phyloP scores from a whole-genome alignment of 2,888 invertebrate genomes.

The Limnephilus auricula region DNA sequence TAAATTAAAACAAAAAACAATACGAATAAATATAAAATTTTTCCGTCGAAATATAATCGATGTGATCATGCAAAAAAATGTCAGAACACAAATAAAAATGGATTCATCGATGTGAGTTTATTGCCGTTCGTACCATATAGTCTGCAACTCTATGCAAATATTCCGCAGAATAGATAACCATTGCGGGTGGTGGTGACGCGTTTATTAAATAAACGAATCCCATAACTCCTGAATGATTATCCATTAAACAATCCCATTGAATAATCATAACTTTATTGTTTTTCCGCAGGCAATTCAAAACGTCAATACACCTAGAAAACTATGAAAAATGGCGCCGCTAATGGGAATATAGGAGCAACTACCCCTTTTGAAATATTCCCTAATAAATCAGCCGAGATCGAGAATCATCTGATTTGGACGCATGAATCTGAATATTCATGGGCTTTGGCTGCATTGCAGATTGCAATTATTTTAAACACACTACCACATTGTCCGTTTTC shows the following conservation, averaged over 20 bases:
- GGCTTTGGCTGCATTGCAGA: slow-evolving; percentile 45
- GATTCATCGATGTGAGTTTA: background rate
- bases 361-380: slow-evolving; percentile 50
- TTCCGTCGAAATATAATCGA: too few species aligned
- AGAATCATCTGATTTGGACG: slow-evolving; percentile 51
- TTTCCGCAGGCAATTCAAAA: slow-evolving; percentile 41
- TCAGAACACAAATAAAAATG: background rate
- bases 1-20: too few species aligned
- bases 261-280: slow-evolving; percentile 42
- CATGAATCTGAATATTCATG: slow-evolving; percentile 54
- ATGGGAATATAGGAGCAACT: slow-evolving; percentile 33
- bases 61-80: too few species aligned
- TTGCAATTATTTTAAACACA: slow-evolving; percentile 57
- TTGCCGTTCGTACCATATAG: background rate
- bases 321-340: slow-evolving; percentile 54
- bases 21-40: too few species aligned
- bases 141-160: background rate
- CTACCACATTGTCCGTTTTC: slow-evolving; percentile 41
- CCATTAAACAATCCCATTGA: slow-evolving; percentile 36
- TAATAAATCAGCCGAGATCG: slow-evolving; percentile 50
- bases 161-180: background rate
- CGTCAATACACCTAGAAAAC: slow-evolving; percentile 51
- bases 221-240: slow-evolving; percentile 31
- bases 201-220: slow-evolving; percentile 25
- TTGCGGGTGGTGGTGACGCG: slow-evolving; percentile 14